Conservation (phyloP, 1,140 invertebrate species). For the Euwallacea similis region DNA sequence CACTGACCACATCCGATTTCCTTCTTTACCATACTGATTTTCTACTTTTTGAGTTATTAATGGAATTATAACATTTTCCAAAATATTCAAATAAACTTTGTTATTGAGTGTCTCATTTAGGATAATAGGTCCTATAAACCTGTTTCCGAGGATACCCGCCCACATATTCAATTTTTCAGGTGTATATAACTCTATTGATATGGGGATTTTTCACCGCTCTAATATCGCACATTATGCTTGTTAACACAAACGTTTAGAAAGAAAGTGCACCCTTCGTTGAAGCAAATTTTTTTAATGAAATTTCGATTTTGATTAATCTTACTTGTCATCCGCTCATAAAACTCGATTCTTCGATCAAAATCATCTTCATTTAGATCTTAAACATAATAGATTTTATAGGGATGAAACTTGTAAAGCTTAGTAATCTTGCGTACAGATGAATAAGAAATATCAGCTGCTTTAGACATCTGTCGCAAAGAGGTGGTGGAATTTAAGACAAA, state of each 20-base stretch:
- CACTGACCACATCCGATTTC: neutral
- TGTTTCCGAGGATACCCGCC: neutral
- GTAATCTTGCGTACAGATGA: neutral
- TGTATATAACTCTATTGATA: neutral
- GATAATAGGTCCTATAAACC: neutral
- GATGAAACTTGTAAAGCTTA: constrained; percentile 23
- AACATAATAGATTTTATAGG: constrained; percentile 54
- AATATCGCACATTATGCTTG: neutral
- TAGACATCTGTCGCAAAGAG: constrained; percentile 16
- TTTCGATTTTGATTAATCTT: neutral
- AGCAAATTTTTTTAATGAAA: neutral
- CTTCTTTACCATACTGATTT: neutral
- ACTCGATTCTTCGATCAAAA: neutral
- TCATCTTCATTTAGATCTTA: neutral
- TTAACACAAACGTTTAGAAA: neutral
- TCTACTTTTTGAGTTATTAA: neutral
- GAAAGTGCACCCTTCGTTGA: neutral
- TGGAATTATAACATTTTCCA: neutral
- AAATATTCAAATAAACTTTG: neutral
- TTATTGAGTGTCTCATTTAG: neutral
- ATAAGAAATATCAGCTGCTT: constrained; percentile 10
- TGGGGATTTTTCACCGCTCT: neutral
- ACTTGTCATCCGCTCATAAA: neutral
- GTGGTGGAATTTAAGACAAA: constrained; percentile 14
- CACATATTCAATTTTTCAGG: neutral